phyloP scores from a whole-genome alignment of 2,888 invertebrate species.

The Oscheius onirici region DNA sequence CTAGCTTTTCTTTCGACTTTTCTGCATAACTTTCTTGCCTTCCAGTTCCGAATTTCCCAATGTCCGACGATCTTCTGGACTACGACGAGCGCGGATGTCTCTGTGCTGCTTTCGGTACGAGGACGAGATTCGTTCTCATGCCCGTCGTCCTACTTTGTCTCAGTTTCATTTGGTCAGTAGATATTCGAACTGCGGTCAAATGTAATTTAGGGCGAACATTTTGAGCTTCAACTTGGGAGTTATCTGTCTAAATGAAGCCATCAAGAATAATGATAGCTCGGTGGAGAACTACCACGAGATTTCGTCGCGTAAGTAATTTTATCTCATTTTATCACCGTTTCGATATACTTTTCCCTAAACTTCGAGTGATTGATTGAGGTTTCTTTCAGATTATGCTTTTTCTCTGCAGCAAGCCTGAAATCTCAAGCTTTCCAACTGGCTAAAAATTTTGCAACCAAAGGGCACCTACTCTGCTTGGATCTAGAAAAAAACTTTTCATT shows the following conservation, averaged over 20 bases:
- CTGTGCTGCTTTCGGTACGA: slow-evolving; percentile 4
- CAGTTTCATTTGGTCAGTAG: slow-evolving; percentile 16
- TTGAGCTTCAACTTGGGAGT: slow-evolving; percentile 16
- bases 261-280: background rate
- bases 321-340: no score
- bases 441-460: no score
- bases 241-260: slow-evolving; percentile 15
- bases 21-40: background rate
- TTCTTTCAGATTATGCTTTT: no score
- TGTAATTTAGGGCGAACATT: slow-evolving; percentile 14
- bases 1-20: background rate
- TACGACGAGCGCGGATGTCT: slow-evolving; percentile 1
- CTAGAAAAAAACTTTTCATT: no score
- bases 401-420: no score
- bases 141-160: slow-evolving; percentile 16
- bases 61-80: slow-evolving; percentile 2
- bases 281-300: no score
- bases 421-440: no score
- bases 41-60: slow-evolving; percentile 1
- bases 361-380: no score
- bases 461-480: no score
- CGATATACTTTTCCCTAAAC: no score
- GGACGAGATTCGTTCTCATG: slow-evolving; percentile 23
- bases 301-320: no score
- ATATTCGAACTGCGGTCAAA: background rate